These are phyloP conservation scores for Nomada fabriciana DNA, from an alignment of 2,888 invertebrate genomes.

Conservation along the genomic window DNA sequence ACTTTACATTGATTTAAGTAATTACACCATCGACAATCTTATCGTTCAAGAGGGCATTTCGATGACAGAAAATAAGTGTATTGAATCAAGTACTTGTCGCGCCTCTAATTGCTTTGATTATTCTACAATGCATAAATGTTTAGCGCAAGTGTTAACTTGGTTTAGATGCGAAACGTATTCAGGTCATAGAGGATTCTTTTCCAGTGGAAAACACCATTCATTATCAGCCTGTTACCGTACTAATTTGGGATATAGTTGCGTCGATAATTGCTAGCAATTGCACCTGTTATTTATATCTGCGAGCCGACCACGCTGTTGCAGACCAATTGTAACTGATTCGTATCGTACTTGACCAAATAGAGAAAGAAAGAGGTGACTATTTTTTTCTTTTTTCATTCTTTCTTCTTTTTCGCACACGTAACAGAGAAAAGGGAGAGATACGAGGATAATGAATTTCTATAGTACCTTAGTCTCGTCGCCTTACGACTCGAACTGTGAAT, in stretches of 20 bases:
- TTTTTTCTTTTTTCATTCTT: background rate
- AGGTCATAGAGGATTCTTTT: constrained; percentile 1
- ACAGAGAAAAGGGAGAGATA: constrained; percentile 20
- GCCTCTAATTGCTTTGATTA: background rate
- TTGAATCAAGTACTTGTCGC: background rate
- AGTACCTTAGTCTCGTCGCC: constrained; percentile 50
- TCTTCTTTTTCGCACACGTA: background rate
- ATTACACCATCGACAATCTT: background rate
- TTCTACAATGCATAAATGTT: no score
- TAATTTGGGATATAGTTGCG: background rate
- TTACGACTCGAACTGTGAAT: constrained; percentile 46
- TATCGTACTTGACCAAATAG: background rate
- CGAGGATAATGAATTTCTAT: constrained; percentile 36
- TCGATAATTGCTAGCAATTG: constrained; percentile 13
- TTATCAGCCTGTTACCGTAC: constrained; percentile 3
- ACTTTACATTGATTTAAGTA: background rate
- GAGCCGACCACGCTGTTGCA: background rate
- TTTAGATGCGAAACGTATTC: background rate
- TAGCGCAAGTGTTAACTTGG: background rate
- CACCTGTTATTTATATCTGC: constrained; percentile 18
- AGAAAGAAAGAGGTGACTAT: background rate
- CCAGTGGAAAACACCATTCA: constrained; percentile 5
- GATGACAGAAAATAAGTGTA: background rate
- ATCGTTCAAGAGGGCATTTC: background rate
- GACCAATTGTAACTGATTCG: background rate